Evolutionary conservation across 2,113 vertebrate species (phyloP).

Genomic region (Seriola quinqueradiata): DNA sequence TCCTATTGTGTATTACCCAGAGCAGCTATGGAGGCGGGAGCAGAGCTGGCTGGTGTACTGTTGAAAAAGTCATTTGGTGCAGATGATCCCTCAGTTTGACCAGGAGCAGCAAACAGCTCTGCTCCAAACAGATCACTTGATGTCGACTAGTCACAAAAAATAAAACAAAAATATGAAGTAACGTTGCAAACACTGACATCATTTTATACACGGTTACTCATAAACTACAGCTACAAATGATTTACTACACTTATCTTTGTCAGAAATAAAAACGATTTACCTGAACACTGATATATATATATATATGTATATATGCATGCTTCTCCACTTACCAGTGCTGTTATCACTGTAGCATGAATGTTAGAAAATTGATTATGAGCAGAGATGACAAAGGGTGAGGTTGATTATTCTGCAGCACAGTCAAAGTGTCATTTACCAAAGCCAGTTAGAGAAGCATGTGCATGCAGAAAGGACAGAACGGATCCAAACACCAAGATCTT

Average conservation of each 20-base stretch:
- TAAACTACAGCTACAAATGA: neutral
- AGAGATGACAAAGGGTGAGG: constrained; percentile 43
- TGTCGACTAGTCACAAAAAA: constrained; percentile 78
- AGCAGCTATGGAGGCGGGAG: constrained; percentile 64
- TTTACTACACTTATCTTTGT: neutral
- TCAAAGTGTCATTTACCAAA: constrained; percentile 40
- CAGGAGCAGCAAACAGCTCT: constrained; percentile 84
- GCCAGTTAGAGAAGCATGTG: constrained; percentile 54
- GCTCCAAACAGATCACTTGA: constrained; percentile 86
- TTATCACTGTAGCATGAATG: constrained; percentile 72
- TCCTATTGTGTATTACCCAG: constrained; percentile 71
- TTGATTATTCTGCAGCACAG: constrained; percentile 37
- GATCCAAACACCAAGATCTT: constrained; percentile 22
- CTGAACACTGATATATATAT: neutral
- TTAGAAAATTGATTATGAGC: constrained; percentile 55
- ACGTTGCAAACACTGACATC: neutral
- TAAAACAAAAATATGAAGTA: neutral
- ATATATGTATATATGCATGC: constrained; percentile 17
- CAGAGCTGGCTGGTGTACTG: constrained; percentile 57
- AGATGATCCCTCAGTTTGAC: constrained; percentile 55
- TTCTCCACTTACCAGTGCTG: constrained; percentile 71
- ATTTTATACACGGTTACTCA: neutral
- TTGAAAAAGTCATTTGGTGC: constrained; percentile 86
- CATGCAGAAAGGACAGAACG: constrained; percentile 55
- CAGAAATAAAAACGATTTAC: neutral